Evolutionary conservation across 1,140 invertebrate species (phyloP), one percentile per base, ranked within the genome.

Genomic region (Cherax destructor): DNA sequence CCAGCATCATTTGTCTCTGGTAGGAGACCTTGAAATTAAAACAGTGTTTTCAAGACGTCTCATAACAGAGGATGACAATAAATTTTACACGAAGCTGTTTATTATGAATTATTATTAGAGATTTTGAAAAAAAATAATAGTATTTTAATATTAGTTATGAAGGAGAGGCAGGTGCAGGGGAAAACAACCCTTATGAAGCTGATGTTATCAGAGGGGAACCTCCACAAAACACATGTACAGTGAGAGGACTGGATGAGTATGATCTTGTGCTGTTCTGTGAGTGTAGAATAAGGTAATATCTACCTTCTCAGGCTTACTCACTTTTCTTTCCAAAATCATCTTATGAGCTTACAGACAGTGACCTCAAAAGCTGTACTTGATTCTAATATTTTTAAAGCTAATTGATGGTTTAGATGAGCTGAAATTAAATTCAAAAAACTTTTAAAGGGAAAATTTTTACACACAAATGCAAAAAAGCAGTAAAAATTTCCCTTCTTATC

Each of bases 381-480:
- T 11, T 59, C 56, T 4, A 83, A 72, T 9, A 65, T n/a, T 83
- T 9, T 50, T 89, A 7, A 56, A 83, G 50, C 30, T 89, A 30
- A 13, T 89, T 72, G 87, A 89, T 89, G 87, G 87, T 6, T 72
- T 89, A 10, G 87, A 89, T 83, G 87, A 89, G 30, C 59, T 89
- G 4, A 89, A 89, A 52, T 13, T 18, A 52, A 49, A 18, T 47
- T 83, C 87, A 13, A 47, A 52, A 50, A n/a, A 81, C 16, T 65
- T 89, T 47, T 50, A 83, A 0, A 65, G 6, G 47, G 87, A 89
- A 41, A 41, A 83, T n/a, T 7, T 81, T 47, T 16, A 56, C 4
- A 56, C 49, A 49, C 65, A 56, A 21, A 49, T 83, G 74, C 78
- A 30, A 5, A 74, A 11, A 47, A 83, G 78, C 18, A 30, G 18